Evolutionary conservation across 1,140 invertebrate species (phyloP).

Genomic region (Aricia agestis): DNA sequence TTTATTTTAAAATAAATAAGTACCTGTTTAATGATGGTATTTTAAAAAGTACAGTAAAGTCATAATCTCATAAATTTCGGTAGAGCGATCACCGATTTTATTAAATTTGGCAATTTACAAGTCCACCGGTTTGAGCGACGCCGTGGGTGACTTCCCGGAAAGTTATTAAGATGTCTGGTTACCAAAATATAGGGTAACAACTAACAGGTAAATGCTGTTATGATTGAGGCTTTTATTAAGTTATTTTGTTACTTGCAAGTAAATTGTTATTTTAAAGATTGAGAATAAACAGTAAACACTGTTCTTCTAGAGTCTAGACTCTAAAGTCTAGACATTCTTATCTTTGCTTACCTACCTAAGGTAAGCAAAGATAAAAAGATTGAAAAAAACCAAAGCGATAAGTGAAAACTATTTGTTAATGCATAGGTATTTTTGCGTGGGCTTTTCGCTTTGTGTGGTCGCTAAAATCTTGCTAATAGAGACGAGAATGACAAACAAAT

Average conservation of each 20-base stretch:
- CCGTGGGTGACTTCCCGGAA: constrained; percentile 7
- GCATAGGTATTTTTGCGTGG: too few relatives aligned
- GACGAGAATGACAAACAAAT: neutral
- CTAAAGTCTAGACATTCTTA: too few relatives aligned
- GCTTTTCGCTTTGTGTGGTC: neutral
- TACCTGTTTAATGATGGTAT: neutral
- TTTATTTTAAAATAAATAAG: neutral
- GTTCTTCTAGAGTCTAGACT: too few relatives aligned
- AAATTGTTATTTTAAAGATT: too few relatives aligned
- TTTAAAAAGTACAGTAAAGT: neutral
- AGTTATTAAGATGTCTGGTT: neutral
- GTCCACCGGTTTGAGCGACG: constrained; percentile 2
- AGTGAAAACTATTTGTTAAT: neutral
- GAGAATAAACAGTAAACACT: too few relatives aligned
- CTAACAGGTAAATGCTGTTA: neutral
- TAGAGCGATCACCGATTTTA: constrained; percentile 2
- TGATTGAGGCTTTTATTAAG: neutral
- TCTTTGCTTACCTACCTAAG: too few relatives aligned
- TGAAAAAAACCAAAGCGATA: too few relatives aligned
- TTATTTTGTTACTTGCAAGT: neutral
- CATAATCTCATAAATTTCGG: constrained; percentile 11
- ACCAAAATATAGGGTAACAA: neutral
- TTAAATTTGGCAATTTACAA: constrained; percentile 11
- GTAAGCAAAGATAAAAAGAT: too few relatives aligned
- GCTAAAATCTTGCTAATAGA: neutral